Evolutionary conservation across 2,797 vertebrate species (phyloP).

Genomic region (Natrix natrix): DNA sequence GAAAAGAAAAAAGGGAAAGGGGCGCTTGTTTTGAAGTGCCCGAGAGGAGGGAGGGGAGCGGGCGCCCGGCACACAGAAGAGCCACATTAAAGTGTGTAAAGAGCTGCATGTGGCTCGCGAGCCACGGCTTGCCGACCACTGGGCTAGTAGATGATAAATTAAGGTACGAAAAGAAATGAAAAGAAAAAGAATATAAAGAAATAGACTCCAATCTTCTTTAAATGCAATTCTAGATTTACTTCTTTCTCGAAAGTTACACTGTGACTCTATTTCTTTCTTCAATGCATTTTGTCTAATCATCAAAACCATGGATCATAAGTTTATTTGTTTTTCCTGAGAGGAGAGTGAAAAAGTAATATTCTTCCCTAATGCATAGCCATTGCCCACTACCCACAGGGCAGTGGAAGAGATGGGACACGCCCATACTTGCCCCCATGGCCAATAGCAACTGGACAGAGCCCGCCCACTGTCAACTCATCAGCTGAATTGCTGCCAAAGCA

Average conservation of each 20-base stretch:
- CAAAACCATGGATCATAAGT: neutral
- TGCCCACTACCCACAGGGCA: neutral
- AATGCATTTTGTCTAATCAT: neutral
- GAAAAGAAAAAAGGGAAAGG: too few species aligned
- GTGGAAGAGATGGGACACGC: neutral
- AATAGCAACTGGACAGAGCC: neutral
- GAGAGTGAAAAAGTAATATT: neutral
- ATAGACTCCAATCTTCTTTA: neutral
- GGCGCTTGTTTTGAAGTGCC: too few species aligned
- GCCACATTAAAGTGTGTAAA: too few species aligned
- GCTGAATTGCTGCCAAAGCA: neutral
- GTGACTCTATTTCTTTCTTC: neutral
- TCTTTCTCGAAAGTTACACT: neutral
- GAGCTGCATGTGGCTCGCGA: too few species aligned
- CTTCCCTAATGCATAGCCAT: neutral
- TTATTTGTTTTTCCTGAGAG: neutral
- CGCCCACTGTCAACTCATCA: neutral
- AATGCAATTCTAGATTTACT: neutral
- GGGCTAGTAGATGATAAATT: neutral
- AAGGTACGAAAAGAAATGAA: neutral
- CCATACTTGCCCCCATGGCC: neutral
- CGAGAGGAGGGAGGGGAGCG: too few species aligned
- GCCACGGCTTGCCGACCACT: too few species aligned
- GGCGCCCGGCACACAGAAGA: too few species aligned
- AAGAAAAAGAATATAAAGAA: neutral